Base-by-base conservation (phyloP, 2,888 invertebrate species). In the Quadroppia sp. region DNA sequence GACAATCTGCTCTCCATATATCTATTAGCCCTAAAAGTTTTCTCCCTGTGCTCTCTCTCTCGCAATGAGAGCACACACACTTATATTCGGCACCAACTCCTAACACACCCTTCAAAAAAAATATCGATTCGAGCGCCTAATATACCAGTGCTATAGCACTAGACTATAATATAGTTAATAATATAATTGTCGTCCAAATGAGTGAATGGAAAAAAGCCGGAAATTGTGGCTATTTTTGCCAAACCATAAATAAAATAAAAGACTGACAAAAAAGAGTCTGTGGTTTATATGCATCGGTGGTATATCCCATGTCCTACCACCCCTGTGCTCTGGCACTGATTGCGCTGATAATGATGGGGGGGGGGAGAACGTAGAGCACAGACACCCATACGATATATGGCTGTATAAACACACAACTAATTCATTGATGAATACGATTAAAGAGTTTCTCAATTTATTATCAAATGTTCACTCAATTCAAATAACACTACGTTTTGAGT, bases 1-100 rank as follows among this genome's bases (percentile, higher is more conserved):
- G 64, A 64, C 64, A 64, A 64, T 64, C 64, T 64, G 64, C 64
- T 64, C 64, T 64, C 56, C 17, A 25, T 64, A 64, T 64, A 64
- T 64, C 64, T 64, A 64, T 64, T 64, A 64, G 64, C 32, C 30
- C 56, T 56, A n/a, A n/a, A n/a, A n/a, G n/a, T n/a, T n/a, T n/a
- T n/a, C n/a, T n/a, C n/a, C n/a, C n/a, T n/a, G n/a, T n/a, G n/a
- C n/a, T n/a, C n/a, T n/a, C n/a, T n/a, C 56, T 56, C 56, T 56
- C 56, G 9, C 25, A 20, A n/a, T n/a, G 20, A 20, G n/a, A 50
- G 17, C 23, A 56, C 25, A 56, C 28, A 28, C 28, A 23, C 13
- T 25, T 56, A 28, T 6, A 25, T 36, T 36, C 11, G 4, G 36
- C 56, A 56, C 28, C 9, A 56, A 56, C 28, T 28, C 11, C 3